Conservation (phyloP, 2,888 invertebrate genomes). For the Andrena bicolor region DNA sequence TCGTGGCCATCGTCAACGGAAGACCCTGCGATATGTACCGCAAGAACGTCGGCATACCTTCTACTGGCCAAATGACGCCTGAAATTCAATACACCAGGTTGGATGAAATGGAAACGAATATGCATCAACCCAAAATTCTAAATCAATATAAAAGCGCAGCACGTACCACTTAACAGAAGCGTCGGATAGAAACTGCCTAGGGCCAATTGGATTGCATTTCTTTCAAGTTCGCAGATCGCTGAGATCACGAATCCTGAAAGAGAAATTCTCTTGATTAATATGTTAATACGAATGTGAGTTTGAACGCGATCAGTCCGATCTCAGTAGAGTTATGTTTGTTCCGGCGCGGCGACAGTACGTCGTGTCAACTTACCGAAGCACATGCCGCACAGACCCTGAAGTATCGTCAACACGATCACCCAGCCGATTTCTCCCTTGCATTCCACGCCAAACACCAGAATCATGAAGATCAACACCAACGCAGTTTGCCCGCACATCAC, state of each 20-base stretch:
- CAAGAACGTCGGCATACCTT: slow-evolving; percentile 95
- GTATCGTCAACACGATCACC: slow-evolving; percentile 93
- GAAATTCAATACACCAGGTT: slow-evolving; percentile 44
- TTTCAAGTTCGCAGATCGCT: slow-evolving; percentile 95
- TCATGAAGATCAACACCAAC: slow-evolving; percentile 96
- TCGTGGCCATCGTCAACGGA: slow-evolving; percentile 96
- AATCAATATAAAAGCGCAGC: background rate
- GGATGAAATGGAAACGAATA: no score
- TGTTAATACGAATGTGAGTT: no score
- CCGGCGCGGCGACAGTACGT: background rate
- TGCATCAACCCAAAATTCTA: no score
- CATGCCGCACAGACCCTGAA: slow-evolving; percentile 98
- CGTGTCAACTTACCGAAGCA: slow-evolving; percentile 90
- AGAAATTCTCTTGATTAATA: slow-evolving; percentile 4
- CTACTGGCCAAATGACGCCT: slow-evolving; percentile 98
- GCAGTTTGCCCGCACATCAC: slow-evolving; percentile 98
- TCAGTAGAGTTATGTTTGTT: background rate
- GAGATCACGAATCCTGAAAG: slow-evolving; percentile 93
- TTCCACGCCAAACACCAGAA: slow-evolving; percentile 95
- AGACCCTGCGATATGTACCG: slow-evolving; percentile 93
- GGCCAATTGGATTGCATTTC: slow-evolving; percentile 96
- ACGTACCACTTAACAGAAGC: slow-evolving; percentile 91
- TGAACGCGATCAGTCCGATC: background rate
- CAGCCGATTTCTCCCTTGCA: slow-evolving; percentile 94
- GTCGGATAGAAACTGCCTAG: slow-evolving; percentile 98